Base-by-base conservation (phyloP, 2,888 invertebrate species). In the Apodemia hepburni region DNA sequence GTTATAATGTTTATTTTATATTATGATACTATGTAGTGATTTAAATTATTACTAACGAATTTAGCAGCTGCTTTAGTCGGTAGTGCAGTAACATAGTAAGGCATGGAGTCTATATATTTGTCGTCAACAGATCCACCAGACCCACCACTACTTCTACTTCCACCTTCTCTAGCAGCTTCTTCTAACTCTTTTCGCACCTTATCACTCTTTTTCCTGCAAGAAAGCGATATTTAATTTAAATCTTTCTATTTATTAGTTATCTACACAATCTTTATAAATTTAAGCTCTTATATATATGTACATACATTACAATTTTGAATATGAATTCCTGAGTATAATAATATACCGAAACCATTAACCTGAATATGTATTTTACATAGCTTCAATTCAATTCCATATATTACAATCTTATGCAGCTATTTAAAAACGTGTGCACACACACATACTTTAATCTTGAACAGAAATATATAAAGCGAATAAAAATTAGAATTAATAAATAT, bases 131-230 rank as follows among this genome's bases (percentile, higher is more conserved):
- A 81, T 68, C 81, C 87, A 47, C 75, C 85, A 12, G 82, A 91
- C 49, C 79, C 90, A 47, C 84, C 85, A 64, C 85, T 88, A 71
- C 85, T 84, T 58, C 87, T 76, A 68, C 85, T 84, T 38, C 89
- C 81, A 1, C 96, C 96, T 78, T 95, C 95, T 69, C 93, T 89
- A 0, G 97, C 97, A 22, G 98, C 98, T 78, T 98, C 98, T 85
- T 97, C 97, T 59, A 99, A 87, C 76, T 98, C 98, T 81, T 96
- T 96, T 77, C 97, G 95, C 81, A 98, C 93, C 85, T 96, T 96
- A 70, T 96, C 97, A 82, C 96, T 96, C 79, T 96, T 95, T 92
- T 96, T 96, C 87, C 98, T 98, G 93, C 59, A 93, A 93, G 33
- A 51, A 61, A 64, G 61, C 61, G 18, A 59, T 22, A n/a, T 45